Conservation (phyloP, 1,140 invertebrate species). For the Sinonovacula constricta region DNA sequence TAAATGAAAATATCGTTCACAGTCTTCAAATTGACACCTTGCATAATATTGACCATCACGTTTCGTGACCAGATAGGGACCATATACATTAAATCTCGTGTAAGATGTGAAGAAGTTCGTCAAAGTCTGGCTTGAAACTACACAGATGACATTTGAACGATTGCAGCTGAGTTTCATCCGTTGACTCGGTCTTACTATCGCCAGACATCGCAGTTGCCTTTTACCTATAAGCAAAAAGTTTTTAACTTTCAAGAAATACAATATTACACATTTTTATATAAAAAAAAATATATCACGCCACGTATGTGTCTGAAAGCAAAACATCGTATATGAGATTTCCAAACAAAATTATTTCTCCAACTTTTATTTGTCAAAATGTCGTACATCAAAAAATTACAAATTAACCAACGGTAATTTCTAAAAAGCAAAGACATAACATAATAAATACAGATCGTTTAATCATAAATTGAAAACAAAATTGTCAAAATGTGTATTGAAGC, state of each 20-base stretch:
- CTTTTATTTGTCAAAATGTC: too few species aligned
- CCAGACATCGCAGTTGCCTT: too few species aligned
- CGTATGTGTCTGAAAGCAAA: background rate
- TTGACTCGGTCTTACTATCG: conserved; percentile 16
- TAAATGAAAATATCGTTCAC: conserved; percentile 20
- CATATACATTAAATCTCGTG: conserved; percentile 23
- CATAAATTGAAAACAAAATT: too few species aligned
- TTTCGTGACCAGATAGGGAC: conserved; percentile 9
- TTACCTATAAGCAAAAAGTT: conserved; percentile 4
- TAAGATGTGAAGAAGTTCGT: background rate
- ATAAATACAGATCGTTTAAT: too few species aligned
- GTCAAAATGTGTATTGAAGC: too few species aligned
- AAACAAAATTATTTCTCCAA: background rate
- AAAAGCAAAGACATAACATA: too few species aligned
- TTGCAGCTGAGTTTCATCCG: conserved; percentile 12
- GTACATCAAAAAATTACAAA: too few species aligned
- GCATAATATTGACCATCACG: conserved; percentile 12
- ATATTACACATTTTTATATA: background rate
- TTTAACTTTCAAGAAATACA: background rate
- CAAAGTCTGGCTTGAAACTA: conserved; percentile 14
- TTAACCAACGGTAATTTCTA: too few species aligned
- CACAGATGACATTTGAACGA: conserved; percentile 19
- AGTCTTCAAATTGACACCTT: conserved; percentile 28
- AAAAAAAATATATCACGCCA: background rate
- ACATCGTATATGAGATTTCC: background rate